Percentiles rank a stretch among this genome's conserved stretches.
Evolutionary conservation across 2,113 vertebrate genomes (phyloP).

Genomic region (Triplophysa siluroides): DNA sequence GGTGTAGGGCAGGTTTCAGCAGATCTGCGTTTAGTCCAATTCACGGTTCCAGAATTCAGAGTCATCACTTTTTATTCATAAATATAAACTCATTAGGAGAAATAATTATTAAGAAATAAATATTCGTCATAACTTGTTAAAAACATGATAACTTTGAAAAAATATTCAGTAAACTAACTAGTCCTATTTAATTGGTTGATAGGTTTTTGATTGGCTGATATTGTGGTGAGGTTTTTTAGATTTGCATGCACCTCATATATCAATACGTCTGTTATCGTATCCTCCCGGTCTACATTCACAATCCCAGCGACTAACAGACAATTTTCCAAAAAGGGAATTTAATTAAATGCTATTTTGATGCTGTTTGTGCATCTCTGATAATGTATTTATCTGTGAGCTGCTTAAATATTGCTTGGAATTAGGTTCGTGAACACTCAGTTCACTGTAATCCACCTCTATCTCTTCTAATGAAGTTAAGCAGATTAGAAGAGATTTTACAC

Average conservation of each 20-base stretch:
- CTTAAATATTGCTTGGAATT: conserved; percentile 70
- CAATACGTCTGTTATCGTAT: conserved; percentile 51
- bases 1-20: neutral
- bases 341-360: conserved; percentile 73
- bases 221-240: no score
- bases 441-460: conserved; percentile 68
- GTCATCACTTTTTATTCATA: no score
- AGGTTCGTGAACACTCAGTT: conserved; percentile 68
- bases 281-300: conserved; percentile 51
- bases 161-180: no score
- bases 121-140: no score
- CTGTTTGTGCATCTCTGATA: conserved; percentile 70
- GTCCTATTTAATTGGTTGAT: no score
- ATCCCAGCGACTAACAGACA: conserved; percentile 62
- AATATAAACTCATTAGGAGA: no score
- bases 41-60: neutral
- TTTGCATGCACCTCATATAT: no score
- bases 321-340: conserved; percentile 62
- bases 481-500: conserved; percentile 62
- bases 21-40: neutral
- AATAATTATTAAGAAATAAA: no score
- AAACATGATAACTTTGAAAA: no score
- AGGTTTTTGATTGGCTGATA: no score
- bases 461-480: conserved; percentile 72
- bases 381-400: conserved; percentile 68